phyloP scores from a whole-genome alignment of 2,797 vertebrate genomes.

The Catamblyrhynchus diadema region DNA sequence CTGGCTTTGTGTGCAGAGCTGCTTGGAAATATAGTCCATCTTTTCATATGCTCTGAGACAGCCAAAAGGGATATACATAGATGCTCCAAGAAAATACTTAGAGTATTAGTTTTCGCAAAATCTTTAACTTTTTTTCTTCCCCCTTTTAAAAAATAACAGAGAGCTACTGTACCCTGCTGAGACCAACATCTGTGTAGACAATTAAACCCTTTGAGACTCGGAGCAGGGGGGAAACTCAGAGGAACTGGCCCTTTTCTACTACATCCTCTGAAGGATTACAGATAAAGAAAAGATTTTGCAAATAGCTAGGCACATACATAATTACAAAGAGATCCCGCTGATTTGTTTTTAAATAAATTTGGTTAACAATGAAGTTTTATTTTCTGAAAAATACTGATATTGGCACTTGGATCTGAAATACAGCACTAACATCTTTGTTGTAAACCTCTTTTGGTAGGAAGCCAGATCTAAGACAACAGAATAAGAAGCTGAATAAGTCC shows the following conservation, averaged over 20 bases:
- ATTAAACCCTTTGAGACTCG: conserved; percentile 44
- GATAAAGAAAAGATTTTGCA: conserved; percentile 48
- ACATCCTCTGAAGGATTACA: conserved; percentile 46
- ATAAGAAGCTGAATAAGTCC: not conserved
- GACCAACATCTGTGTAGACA: conserved; percentile 60
- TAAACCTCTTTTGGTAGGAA: not conserved
- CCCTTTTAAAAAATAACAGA: conserved; percentile 25
- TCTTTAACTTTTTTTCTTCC: not conserved
- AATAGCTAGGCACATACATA: conserved; percentile 15
- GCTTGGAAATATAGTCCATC: not conserved
- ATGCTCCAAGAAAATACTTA: conserved; percentile 17
- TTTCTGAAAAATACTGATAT: conserved; percentile 13
- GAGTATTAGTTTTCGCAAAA: not conserved
- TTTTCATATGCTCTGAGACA: not conserved
- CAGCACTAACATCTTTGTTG: not conserved
- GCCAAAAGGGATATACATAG: not conserved
- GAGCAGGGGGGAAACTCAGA: conserved; percentile 14
- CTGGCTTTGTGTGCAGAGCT: not conserved
- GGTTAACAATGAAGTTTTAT: conserved; percentile 37
- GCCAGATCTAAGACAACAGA: not conserved
- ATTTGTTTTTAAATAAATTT: conserved; percentile 53
- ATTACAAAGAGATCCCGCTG: not conserved
- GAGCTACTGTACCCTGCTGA: conserved; percentile 46
- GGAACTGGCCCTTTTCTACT: conserved; percentile 46
- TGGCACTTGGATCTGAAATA: not conserved